Percentiles rank a stretch among this genome's conserved stretches.
These are phyloP conservation scores for Schrankia costaestrigalis DNA, from an alignment of 2,888 invertebrate genomes.

Conservation along the genomic window DNA sequence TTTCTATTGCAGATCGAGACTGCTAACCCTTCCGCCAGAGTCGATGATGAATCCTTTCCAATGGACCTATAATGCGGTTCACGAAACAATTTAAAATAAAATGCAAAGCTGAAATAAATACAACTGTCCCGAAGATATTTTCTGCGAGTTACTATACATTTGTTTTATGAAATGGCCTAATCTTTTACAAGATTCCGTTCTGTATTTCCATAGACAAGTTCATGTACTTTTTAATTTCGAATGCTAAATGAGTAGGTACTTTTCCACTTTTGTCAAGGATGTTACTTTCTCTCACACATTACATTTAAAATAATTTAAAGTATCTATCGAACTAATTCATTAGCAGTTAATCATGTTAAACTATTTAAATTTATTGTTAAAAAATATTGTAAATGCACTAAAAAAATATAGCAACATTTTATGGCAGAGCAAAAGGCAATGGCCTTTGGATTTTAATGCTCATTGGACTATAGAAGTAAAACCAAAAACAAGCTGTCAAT, in stretches of 20 bases:
- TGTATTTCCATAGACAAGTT: slow-evolving; percentile 78
- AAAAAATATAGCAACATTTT: slow-evolving; percentile 9
- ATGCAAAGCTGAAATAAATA: slow-evolving; percentile 81
- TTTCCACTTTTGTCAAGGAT: slow-evolving; percentile 52
- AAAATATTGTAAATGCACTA: background rate
- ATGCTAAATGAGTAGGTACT: slow-evolving; percentile 55
- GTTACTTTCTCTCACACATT: slow-evolving; percentile 29
- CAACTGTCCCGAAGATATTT: slow-evolving; percentile 80
- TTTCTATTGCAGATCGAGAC: slow-evolving; percentile 78
- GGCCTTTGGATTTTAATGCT: background rate
- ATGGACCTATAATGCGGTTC: slow-evolving; percentile 71
- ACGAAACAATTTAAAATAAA: slow-evolving; percentile 79
- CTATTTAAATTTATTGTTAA: background rate
- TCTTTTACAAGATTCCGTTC: slow-evolving; percentile 82
- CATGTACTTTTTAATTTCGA: slow-evolving; percentile 68
- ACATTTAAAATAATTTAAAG: background rate
- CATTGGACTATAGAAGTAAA: slow-evolving; percentile 10
- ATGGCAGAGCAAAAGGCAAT: slow-evolving; percentile 10
- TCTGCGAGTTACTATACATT: slow-evolving; percentile 82
- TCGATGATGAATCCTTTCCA: slow-evolving; percentile 73
- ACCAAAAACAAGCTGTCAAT: slow-evolving; percentile 10
- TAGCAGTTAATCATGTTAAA: background rate
- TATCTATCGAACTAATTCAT: background rate
- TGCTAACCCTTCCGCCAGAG: slow-evolving; percentile 77
- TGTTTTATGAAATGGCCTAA: slow-evolving; percentile 82